phyloP scores from a whole-genome alignment of 2,797 vertebrate species.

The Poecilia velifera region DNA sequence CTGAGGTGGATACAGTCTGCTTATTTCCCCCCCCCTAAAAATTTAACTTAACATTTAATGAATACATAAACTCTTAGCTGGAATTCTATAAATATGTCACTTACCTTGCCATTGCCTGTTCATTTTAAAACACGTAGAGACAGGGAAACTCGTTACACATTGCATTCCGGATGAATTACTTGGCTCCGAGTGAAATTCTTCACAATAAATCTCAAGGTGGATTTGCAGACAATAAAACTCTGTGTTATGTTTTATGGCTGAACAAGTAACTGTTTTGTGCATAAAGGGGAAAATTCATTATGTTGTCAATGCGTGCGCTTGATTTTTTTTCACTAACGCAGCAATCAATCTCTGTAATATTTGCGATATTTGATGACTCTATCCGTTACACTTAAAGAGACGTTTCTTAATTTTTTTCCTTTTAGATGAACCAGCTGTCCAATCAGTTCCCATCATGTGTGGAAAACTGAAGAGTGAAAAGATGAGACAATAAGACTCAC shows the following conservation, averaged over 20 bases:
- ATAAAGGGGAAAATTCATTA: constrained; percentile 26
- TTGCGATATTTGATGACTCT: constrained; percentile 15
- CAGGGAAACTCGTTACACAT: constrained; percentile 45
- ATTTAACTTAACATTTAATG: constrained; percentile 50
- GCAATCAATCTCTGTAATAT: constrained; percentile 21
- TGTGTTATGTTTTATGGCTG: constrained; percentile 47
- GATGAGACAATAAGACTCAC: neutral
- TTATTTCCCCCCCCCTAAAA: constrained; percentile 47
- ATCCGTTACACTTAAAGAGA: constrained; percentile 25
- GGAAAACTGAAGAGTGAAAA: neutral
- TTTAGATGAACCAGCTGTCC: neutral
- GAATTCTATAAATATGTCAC: constrained; percentile 62
- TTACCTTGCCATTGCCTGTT: constrained; percentile 38
- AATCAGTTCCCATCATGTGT: neutral
- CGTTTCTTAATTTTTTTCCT: neutral
- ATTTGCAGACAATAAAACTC: constrained; percentile 61
- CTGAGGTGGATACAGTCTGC: constrained; percentile 33
- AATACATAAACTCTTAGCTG: constrained; percentile 63
- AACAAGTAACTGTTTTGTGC: constrained; percentile 23
- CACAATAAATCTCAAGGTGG: constrained; percentile 56
- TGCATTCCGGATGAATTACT: constrained; percentile 40
- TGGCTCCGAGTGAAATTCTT: constrained; percentile 35
- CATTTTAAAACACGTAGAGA: constrained; percentile 28
- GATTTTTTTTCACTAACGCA: constrained; percentile 21
- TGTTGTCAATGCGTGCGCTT: constrained; percentile 31